These are phyloP conservation scores for Cerceris ruficornis DNA, from an alignment of 2,888 invertebrate genomes.

Conservation along the genomic window DNA sequence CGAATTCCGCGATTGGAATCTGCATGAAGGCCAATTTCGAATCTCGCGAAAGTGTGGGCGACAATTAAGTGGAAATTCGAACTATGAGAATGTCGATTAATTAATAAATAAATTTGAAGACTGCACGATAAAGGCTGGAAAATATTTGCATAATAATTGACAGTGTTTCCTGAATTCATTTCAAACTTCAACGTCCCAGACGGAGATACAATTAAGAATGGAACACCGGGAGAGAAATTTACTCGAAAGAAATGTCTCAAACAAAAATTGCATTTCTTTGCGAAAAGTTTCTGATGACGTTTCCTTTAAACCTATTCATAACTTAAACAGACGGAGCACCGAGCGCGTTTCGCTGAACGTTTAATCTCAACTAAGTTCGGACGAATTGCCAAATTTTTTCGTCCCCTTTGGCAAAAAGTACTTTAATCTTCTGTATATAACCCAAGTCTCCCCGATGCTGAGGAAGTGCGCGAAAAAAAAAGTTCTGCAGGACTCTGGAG, in stretches of 20 bases:
- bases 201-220: neutral
- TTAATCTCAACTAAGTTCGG: constrained; percentile 39
- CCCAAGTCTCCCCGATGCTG: constrained; percentile 11
- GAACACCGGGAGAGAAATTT: neutral
- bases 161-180: no score
- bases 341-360: constrained; percentile 26
- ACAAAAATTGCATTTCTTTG: constrained; percentile 25
- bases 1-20: constrained; percentile 13
- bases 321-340: constrained; percentile 47
- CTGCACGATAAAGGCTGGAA: neutral
- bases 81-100: constrained; percentile 9
- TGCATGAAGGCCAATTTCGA: neutral
- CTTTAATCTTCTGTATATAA: constrained; percentile 15
- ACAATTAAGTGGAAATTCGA: constrained; percentile 12
- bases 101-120: neutral
- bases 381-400: constrained; percentile 43
- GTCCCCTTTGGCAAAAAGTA: neutral
- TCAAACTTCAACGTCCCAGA: neutral
- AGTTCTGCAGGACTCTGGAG: neutral
- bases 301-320: constrained; percentile 43
- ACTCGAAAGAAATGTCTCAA: neutral
- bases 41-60: constrained; percentile 1
- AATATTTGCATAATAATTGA: neutral
- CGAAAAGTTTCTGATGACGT: constrained; percentile 56
- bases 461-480: neutral